Evolutionary conservation across 2,888 invertebrate genomes (phyloP).

Genomic region (Lymantria monacha): DNA sequence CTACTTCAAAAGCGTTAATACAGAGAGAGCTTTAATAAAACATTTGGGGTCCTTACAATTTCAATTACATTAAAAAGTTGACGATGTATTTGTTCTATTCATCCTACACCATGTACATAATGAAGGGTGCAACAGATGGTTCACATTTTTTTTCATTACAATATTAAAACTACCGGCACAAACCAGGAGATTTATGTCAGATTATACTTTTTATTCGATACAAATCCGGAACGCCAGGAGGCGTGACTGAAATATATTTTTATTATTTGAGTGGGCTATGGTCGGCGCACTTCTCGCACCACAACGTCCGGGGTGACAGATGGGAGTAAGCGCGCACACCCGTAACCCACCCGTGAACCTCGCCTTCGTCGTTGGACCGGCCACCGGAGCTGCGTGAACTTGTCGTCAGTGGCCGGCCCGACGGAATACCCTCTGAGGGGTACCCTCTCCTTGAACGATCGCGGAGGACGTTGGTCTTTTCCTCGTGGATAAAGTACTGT

Average conservation of each 20-base stretch:
- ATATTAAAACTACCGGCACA: conserved; percentile 65
- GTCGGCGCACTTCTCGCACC: too few species aligned
- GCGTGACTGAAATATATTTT: conserved; percentile 65
- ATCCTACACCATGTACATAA: conserved; percentile 61
- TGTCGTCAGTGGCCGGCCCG: too few species aligned
- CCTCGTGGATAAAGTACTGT: too few species aligned
- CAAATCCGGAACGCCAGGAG: conserved; percentile 70
- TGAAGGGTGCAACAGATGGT: conserved; percentile 82
- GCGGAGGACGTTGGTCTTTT: too few species aligned
- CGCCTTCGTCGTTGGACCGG: too few species aligned
- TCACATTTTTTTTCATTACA: conserved; percentile 74
- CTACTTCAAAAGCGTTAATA: conserved; percentile 52
- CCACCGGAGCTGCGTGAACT: too few species aligned
- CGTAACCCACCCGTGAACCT: too few species aligned
- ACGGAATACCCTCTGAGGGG: too few species aligned
- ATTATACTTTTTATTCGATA: conserved; percentile 73
- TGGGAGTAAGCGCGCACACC: too few species aligned
- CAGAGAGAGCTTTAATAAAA: conserved; percentile 67
- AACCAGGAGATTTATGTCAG: conserved; percentile 74
- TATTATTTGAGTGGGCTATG: too few species aligned
- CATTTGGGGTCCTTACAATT: conserved; percentile 71
- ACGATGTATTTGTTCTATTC: conserved; percentile 68
- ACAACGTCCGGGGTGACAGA: too few species aligned
- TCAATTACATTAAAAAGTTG: conserved; percentile 81
- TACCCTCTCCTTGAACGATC: too few species aligned